phyloP scores from a whole-genome alignment of 2,888 invertebrate species.

The Ormyrus rosae region DNA sequence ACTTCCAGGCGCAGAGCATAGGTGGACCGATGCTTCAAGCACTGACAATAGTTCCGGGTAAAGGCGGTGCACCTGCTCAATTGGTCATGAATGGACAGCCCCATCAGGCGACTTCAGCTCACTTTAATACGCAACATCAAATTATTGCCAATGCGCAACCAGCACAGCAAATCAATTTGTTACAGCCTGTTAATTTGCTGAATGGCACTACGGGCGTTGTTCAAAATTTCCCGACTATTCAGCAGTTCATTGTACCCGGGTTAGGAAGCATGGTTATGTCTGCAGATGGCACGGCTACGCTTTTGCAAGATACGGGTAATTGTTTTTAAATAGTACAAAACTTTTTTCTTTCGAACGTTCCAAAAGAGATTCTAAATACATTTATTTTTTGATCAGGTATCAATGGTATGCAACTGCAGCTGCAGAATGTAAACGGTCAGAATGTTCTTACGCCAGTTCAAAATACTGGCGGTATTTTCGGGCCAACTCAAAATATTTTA shows the following conservation, averaged over 20 bases:
- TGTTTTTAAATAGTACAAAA: not conserved
- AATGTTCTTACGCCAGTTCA: conserved; percentile 86
- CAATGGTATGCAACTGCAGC: conserved; percentile 85
- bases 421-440: conserved; percentile 88
- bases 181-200: conserved; percentile 89
- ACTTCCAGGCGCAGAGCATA: conserved; percentile 84
- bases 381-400: conserved; percentile 72
- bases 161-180: conserved; percentile 82
- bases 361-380: not conserved
- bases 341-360: not conserved
- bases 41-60: conserved; percentile 86
- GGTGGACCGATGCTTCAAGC: conserved; percentile 86
- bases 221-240: conserved; percentile 87
- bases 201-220: conserved; percentile 84
- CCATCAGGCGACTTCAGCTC: conserved; percentile 77
- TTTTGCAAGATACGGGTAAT: conserved; percentile 81
- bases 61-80: conserved; percentile 84
- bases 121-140: conserved; percentile 81
- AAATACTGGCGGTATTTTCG: conserved; percentile 80
- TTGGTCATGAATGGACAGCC: conserved; percentile 87
- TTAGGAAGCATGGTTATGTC: conserved; percentile 90
- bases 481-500: conserved; percentile 82
- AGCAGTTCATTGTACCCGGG: conserved; percentile 87
- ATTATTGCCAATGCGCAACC: conserved; percentile 79
- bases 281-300: conserved; percentile 85